phyloP scores from a whole-genome alignment of 2,888 invertebrate species.

The Tenodera sinensis region DNA sequence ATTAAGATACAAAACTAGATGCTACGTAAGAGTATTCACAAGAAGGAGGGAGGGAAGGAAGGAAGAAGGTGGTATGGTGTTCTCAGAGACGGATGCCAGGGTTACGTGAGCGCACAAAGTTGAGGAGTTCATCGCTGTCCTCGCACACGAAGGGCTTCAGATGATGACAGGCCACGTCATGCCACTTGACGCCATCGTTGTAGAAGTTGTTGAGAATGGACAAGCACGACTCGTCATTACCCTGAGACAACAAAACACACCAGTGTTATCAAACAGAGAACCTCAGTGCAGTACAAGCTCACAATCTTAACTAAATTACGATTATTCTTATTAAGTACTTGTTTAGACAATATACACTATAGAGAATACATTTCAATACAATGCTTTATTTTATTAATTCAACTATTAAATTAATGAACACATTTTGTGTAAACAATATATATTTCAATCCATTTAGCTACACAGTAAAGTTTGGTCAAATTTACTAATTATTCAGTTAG shows the following conservation, averaged over 20 bases:
- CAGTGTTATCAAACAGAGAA: neutral
- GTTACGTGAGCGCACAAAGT: slow-evolving; percentile 87
- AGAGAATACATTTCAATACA: too few relatives aligned
- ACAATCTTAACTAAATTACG: too few relatives aligned
- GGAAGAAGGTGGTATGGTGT: neutral
- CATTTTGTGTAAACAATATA: too few relatives aligned
- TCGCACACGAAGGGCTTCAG: slow-evolving; percentile 86
- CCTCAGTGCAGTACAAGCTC: too few relatives aligned
- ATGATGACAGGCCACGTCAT: slow-evolving; percentile 83
- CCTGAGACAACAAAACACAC: slow-evolving; percentile 48
- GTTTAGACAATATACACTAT: too few relatives aligned
- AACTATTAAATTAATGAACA: too few relatives aligned
- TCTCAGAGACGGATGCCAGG: slow-evolving; percentile 74
- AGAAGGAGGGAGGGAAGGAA: slow-evolving; percentile 9
- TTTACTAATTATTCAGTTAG: too few relatives aligned
- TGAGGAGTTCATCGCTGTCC: slow-evolving; percentile 84
- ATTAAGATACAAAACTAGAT: slow-evolving; percentile 26
- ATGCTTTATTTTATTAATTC: too few relatives aligned
- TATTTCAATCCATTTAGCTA: too few relatives aligned
- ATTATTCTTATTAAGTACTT: too few relatives aligned
- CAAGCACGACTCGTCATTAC: slow-evolving; percentile 86
- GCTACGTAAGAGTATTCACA: slow-evolving; percentile 27
- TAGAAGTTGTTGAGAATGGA: slow-evolving; percentile 90
- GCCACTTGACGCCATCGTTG: slow-evolving; percentile 83
- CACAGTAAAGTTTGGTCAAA: too few relatives aligned